Conservation (phyloP, 2,113 vertebrate genomes). For the Empidonax traillii region DNA sequence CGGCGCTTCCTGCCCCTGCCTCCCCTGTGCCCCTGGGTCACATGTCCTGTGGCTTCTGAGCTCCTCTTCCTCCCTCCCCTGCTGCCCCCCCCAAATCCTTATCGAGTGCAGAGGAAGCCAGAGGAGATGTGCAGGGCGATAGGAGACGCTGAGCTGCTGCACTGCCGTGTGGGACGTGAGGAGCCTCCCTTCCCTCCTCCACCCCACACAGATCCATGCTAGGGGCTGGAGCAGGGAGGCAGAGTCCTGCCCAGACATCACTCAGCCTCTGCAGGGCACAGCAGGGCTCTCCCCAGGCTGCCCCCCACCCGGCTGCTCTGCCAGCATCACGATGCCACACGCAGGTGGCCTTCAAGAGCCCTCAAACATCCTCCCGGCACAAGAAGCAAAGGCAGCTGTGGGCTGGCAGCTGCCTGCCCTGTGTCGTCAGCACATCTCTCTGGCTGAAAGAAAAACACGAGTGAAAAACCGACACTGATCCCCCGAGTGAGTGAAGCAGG, state of each 20-base stretch:
- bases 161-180: not conserved
- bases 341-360: not conserved
- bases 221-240: not conserved
- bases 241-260: not conserved
- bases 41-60: not conserved
- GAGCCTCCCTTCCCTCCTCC: not conserved
- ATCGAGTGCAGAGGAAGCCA: not conserved
- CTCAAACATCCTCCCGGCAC: not conserved
- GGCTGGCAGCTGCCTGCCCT: slow-evolving; percentile 23
- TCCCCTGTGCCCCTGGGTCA: not conserved
- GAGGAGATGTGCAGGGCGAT: slow-evolving; percentile 23
- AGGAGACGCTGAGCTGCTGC: not conserved
- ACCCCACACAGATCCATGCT: fast-evolving
- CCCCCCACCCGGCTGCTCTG: not conserved
- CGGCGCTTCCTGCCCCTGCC: not conserved
- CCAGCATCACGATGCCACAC: not conserved
- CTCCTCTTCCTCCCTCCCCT: not conserved
- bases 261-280: not conserved
- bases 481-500: not conserved
- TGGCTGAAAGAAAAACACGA: not conserved
- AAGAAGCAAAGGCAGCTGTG: not conserved
- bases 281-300: not conserved
- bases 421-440: not conserved
- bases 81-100: not conserved
- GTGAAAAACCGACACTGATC: not conserved